Evolutionary conservation across 64 coral and sea anemone genomes (phyloP).

Genomic region (Trachythela sp.): DNA sequence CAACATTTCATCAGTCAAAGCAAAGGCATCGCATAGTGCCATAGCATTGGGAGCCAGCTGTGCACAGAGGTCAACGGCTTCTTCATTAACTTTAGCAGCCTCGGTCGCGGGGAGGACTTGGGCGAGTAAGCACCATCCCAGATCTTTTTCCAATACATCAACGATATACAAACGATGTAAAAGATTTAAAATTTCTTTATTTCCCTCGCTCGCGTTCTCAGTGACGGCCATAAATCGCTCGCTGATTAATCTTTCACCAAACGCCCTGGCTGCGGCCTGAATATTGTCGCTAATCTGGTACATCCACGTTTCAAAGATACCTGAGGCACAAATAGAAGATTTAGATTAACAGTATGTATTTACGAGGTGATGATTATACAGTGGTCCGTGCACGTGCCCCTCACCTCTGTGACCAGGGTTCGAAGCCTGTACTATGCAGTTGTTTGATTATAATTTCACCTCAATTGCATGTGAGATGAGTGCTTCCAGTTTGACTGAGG

Average conservation of each 20-base stretch:
- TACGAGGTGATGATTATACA: too few relatives aligned
- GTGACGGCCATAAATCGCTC: conserved; percentile 54
- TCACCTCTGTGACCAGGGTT: too few relatives aligned
- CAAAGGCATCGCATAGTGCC: conserved; percentile 78
- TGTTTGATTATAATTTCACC: too few relatives aligned
- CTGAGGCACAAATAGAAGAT: background rate
- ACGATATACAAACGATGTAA: conserved; percentile 66
- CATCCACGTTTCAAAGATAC: conserved; percentile 68
- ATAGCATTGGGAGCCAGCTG: conserved; percentile 71
- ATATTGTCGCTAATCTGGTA: conserved; percentile 73
- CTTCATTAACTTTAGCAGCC: conserved; percentile 52
- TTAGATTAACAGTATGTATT: too few relatives aligned
- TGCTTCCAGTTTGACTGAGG: too few relatives aligned
- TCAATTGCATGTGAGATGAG: too few relatives aligned
- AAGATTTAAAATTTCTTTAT: conserved; percentile 57
- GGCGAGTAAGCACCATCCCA: conserved; percentile 58
- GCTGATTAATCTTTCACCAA: conserved; percentile 69
- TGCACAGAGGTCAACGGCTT: conserved; percentile 71
- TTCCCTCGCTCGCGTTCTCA: conserved; percentile 33
- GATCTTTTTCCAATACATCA: conserved; percentile 56
- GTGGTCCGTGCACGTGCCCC: too few relatives aligned
- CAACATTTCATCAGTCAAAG: conserved; percentile 70
- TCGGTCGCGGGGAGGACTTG: conserved; percentile 33
- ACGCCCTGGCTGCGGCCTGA: conserved; percentile 59
- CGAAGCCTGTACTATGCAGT: too few relatives aligned